A percentile compares a stretch with the other conserved stretches of the same genome.
Conservation (phyloP, 1,140 invertebrate species). For the Helicoverpa armigera region DNA sequence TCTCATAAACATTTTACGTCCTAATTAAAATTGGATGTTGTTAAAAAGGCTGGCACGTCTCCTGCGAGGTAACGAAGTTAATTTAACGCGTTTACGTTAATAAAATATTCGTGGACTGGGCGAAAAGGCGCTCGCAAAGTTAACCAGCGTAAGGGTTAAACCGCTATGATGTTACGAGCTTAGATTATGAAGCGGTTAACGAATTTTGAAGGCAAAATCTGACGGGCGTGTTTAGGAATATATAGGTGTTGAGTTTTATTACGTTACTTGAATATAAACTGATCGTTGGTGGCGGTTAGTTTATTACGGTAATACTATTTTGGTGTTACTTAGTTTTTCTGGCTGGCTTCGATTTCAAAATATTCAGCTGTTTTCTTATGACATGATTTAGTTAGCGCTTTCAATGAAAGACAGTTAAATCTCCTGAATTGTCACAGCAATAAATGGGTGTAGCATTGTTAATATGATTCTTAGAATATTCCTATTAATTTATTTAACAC, state of each 20-base stretch:
- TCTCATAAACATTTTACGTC: slow-evolving; percentile 12
- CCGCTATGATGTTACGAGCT: slow-evolving; percentile 53
- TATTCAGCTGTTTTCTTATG: too few species aligned
- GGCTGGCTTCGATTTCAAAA: too few species aligned
- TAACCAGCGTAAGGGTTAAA: slow-evolving; percentile 60
- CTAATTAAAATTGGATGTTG: slow-evolving; percentile 60
- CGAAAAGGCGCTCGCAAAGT: slow-evolving; percentile 58
- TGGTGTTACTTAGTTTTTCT: too few species aligned
- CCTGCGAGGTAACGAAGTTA: slow-evolving; percentile 65
- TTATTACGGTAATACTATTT: background rate
- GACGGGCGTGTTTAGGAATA: background rate
- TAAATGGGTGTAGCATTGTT: too few species aligned
- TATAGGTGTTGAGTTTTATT: slow-evolving; percentile 1
- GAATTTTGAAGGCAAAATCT: slow-evolving; percentile 35
- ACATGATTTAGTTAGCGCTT: too few species aligned
- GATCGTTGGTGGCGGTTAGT: background rate
- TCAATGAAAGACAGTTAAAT: too few species aligned
- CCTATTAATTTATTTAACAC: too few species aligned
- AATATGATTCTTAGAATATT: too few species aligned
- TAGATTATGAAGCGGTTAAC: slow-evolving; percentile 49
- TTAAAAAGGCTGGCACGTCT: slow-evolving; percentile 51
- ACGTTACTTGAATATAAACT: background rate
- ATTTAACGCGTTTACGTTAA: slow-evolving; percentile 65
- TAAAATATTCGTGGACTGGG: slow-evolving; percentile 68
- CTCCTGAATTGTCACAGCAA: too few species aligned